Evolutionary conservation across 2,888 invertebrate species (phyloP).

Genomic region (Nezara viridula): DNA sequence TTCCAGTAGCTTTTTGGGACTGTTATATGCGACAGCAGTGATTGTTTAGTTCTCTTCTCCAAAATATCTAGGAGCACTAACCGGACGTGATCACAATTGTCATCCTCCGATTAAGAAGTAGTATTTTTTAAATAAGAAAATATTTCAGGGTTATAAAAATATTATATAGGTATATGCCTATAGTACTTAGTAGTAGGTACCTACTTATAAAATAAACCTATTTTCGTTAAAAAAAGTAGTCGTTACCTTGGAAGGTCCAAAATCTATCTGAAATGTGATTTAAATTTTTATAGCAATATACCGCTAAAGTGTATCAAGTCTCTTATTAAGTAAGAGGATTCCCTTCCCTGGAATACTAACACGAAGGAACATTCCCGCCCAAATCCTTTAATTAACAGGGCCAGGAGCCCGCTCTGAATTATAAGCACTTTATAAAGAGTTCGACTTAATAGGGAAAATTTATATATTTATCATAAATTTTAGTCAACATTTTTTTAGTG

Average conservation of each 20-base stretch:
- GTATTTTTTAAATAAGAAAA: too few relatives aligned
- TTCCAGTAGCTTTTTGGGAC: too few relatives aligned
- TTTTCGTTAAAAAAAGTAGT: neutral
- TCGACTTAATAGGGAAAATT: neutral
- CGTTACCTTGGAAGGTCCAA: neutral
- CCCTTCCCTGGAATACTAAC: neutral
- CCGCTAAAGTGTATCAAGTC: neutral
- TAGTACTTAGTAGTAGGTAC: too few relatives aligned
- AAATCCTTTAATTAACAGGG: conserved; percentile 28
- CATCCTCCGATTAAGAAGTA: too few relatives aligned
- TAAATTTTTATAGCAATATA: neutral
- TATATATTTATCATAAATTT: neutral
- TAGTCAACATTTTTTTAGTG: neutral
- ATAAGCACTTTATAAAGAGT: neutral
- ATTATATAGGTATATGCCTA: too few relatives aligned
- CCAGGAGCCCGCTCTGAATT: neutral
- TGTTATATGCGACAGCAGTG: too few relatives aligned
- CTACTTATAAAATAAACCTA: too few relatives aligned
- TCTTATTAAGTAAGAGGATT: conserved; percentile 18
- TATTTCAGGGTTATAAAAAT: too few relatives aligned
- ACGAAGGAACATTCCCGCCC: neutral
- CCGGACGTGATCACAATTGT: too few relatives aligned
- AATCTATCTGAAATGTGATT: neutral
- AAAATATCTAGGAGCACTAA: too few relatives aligned
- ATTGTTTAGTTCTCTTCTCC: too few relatives aligned